phyloP scores from a whole-genome alignment of 1,140 invertebrate species.

The Trichogramma pretiosum region DNA sequence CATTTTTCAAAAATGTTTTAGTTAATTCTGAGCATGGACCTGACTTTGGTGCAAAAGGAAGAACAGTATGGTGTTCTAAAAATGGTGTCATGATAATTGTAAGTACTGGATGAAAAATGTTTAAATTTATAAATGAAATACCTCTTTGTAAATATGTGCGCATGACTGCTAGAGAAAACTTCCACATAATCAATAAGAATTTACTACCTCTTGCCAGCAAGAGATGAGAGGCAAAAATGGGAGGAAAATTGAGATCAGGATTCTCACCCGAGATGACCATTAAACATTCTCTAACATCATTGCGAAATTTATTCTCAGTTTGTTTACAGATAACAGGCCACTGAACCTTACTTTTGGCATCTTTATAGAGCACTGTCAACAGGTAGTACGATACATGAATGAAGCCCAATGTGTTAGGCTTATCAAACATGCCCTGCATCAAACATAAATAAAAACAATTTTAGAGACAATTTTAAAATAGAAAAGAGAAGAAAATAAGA shows the following conservation, averaged over 20 bases:
- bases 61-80: conserved; percentile 9
- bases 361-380: conserved; percentile 38
- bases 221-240: conserved; percentile 29
- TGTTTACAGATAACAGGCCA: conserved; percentile 47
- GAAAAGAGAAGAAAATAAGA: no score
- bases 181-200: conserved; percentile 33
- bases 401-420: conserved; percentile 44
- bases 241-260: conserved; percentile 28
- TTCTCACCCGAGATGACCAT: conserved; percentile 28
- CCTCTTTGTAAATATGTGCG: conserved; percentile 23
- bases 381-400: conserved; percentile 44
- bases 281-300: conserved; percentile 30
- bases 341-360: conserved; percentile 38
- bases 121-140: conserved; percentile 11
- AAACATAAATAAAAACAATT: conserved; percentile 18
- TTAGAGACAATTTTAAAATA: not conserved
- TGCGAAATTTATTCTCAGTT: conserved; percentile 42
- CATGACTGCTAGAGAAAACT: conserved; percentile 29
- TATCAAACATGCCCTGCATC: conserved; percentile 47
- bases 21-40: conserved; percentile 17
- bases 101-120: conserved; percentile 5
- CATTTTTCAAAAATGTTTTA: conserved; percentile 22
- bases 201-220: conserved; percentile 30
- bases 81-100: conserved; percentile 6
- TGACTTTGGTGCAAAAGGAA: conserved; percentile 20